phyloP scores from a whole-genome alignment of 2,797 vertebrate genomes.

The Hozukius guyotensis region DNA sequence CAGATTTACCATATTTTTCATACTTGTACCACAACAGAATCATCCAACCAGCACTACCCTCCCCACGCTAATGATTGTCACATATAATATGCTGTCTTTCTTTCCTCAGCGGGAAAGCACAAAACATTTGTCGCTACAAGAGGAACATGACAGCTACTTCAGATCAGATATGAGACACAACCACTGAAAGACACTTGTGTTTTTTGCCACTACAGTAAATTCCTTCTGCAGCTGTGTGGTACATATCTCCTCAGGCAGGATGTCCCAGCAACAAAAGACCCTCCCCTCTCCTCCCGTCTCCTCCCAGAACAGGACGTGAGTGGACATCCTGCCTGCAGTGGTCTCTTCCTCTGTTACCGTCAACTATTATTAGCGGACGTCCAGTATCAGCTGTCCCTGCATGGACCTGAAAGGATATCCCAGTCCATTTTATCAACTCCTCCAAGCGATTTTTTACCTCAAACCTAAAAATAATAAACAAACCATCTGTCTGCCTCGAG shows the following conservation, averaged over 20 bases:
- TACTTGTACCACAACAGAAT: background rate
- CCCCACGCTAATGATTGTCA: rapidly evolving
- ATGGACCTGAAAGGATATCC: background rate
- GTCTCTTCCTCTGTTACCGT: constrained; percentile 71
- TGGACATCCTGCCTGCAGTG: constrained; percentile 76
- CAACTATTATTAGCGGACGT: constrained; percentile 66
- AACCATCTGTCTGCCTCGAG: constrained; percentile 2
- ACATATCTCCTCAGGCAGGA: constrained; percentile 61
- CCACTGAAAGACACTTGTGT: constrained; percentile 12
- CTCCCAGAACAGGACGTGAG: constrained; percentile 74
- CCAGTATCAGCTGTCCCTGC: constrained; percentile 55
- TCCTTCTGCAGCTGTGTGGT: constrained; percentile 60
- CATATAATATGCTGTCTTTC: background rate
- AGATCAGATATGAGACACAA: constrained; percentile 12
- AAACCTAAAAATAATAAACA: constrained; percentile 15
- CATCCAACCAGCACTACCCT: background rate
- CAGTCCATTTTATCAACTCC: constrained; percentile 4
- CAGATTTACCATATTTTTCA: background rate
- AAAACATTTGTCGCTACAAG: background rate
- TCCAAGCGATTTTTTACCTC: background rate
- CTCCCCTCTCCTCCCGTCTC: constrained; percentile 55
- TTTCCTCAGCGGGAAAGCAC: background rate
- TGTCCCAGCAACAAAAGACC: constrained; percentile 68
- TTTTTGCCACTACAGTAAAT: constrained; percentile 41
- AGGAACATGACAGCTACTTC: background rate